phyloP scores from a whole-genome alignment of 2,113 vertebrate species.

The Pyxicephalus adspersus region DNA sequence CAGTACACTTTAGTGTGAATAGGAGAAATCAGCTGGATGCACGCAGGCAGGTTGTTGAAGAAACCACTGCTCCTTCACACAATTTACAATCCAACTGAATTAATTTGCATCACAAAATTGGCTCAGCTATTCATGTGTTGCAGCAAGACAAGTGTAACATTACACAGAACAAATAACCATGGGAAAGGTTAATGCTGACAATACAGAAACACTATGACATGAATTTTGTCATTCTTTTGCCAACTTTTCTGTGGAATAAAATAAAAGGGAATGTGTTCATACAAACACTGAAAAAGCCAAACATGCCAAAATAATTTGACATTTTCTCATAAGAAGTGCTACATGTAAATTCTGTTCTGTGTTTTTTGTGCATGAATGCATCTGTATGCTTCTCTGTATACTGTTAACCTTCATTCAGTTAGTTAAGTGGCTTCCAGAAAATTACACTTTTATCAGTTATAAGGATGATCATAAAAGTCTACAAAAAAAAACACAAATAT shows the following conservation, averaged over 20 bases:
- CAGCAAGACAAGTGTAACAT: slow-evolving; percentile 95
- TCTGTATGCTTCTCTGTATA: too few relatives aligned
- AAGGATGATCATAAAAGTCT: too few relatives aligned
- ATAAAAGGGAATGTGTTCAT: slow-evolving; percentile 68
- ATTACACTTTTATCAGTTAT: too few relatives aligned
- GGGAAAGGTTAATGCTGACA: slow-evolving; percentile 95
- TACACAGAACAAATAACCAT: slow-evolving; percentile 90
- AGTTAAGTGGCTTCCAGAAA: too few relatives aligned
- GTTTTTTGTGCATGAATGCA: too few relatives aligned
- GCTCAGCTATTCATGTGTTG: slow-evolving; percentile 88
- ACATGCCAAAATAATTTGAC: not conserved
- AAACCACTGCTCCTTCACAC: slow-evolving; percentile 72
- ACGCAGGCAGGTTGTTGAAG: slow-evolving; percentile 73
- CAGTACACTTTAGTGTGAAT: slow-evolving; percentile 64
- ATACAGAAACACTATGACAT: slow-evolving; percentile 85
- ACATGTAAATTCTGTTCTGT: too few relatives aligned
- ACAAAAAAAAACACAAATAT: too few relatives aligned
- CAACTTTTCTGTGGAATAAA: slow-evolving; percentile 79
- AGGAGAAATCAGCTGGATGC: slow-evolving; percentile 70
- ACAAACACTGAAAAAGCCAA: not conserved
- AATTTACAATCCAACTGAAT: slow-evolving; percentile 86
- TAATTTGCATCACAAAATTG: slow-evolving; percentile 98
- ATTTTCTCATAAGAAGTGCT: too few relatives aligned
- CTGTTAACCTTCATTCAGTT: too few relatives aligned
- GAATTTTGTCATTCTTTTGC: slow-evolving; percentile 83